Evolutionary conservation across 1,140 invertebrate genomes (phyloP).

Genomic region (Venustaconcha ellipsiformis): DNA sequence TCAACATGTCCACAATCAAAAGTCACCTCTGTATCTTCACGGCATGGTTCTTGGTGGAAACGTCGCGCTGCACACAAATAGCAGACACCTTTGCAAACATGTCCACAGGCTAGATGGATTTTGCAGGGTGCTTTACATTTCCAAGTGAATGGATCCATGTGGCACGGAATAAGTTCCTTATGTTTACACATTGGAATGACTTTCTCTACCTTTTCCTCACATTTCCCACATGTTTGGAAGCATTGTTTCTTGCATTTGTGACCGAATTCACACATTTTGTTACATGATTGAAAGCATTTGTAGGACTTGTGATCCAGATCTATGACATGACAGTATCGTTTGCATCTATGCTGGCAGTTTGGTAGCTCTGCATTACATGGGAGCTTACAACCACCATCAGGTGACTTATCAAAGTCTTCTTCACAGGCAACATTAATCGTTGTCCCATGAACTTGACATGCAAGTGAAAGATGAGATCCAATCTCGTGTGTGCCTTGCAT

Average conservation of each 20-base stretch:
- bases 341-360: constrained; percentile 60
- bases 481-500: constrained; percentile 35
- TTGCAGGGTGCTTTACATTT: constrained; percentile 26
- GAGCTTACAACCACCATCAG: constrained; percentile 63
- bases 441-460: constrained; percentile 65
- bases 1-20: constrained; percentile 53
- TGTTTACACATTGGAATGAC: constrained; percentile 26
- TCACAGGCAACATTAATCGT: constrained; percentile 27
- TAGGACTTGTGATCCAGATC: constrained; percentile 41
- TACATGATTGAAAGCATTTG: constrained; percentile 46
- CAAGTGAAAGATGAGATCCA: constrained; percentile 51
- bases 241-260: constrained; percentile 47
- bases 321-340: constrained; percentile 42
- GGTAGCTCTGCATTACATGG: constrained; percentile 48
- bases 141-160: constrained; percentile 17
- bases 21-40: neutral
- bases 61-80: constrained; percentile 71
- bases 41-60: constrained; percentile 3
- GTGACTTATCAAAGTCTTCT: constrained; percentile 57
- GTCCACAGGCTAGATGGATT: constrained; percentile 67
- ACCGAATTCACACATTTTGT: constrained; percentile 34
- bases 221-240: constrained; percentile 41
- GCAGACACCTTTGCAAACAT: constrained; percentile 75
- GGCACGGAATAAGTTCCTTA: constrained; percentile 22
- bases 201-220: constrained; percentile 21